Base-by-base conservation (phyloP, 1,140 invertebrate species). In the Euura lappo region DNA sequence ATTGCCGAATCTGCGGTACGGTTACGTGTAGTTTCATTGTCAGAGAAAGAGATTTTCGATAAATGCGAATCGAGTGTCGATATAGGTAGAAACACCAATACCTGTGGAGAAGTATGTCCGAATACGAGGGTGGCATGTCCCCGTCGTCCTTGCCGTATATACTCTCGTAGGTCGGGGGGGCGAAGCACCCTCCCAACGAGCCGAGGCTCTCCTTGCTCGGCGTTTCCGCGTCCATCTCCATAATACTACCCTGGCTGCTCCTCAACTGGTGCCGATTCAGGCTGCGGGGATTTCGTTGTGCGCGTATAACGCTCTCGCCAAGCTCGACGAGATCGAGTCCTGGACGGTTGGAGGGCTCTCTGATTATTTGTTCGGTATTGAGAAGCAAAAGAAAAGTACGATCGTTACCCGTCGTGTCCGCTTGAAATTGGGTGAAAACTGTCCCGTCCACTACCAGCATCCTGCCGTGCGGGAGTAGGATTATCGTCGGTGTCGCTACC, bases 401-500 rank as follows among this genome's bases (percentile, higher is more conserved):
- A 13, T 45, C 42, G 67, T 28, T 47, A 84, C 84, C 83, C 11
- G 78, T 84, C 4, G 79, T 79, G 71, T 86, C 83, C 1, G 86
- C 84, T 77, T 89, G 89, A 8, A 90, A 83, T 71, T 89, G 88
- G 2, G 84, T 85, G 69, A 90, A 89, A 68, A 90, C 87, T 0
- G 83, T 84, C 45, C 89, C 83, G 71, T 91, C 90, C 3, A 90
- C 89, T 8, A 90, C 89, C n/a, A 91, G 80, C 89, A 90, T 90
- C 70, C 90, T 83, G 2, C 90, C 90, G 73, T 90, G 89, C 0
- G 90, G 90, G n/a, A 91, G 77, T 4, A 90, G 83, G 68, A 91
- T 90, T 71, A 91, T 89, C 70, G 89, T 90, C 6, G 90, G 90
- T 6, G 89, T 89, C 13, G 85, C 84, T 3, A 85, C 82, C 76